Base-by-base conservation (phyloP, 2,888 invertebrate species). In the Pseudococcus viburni region DNA sequence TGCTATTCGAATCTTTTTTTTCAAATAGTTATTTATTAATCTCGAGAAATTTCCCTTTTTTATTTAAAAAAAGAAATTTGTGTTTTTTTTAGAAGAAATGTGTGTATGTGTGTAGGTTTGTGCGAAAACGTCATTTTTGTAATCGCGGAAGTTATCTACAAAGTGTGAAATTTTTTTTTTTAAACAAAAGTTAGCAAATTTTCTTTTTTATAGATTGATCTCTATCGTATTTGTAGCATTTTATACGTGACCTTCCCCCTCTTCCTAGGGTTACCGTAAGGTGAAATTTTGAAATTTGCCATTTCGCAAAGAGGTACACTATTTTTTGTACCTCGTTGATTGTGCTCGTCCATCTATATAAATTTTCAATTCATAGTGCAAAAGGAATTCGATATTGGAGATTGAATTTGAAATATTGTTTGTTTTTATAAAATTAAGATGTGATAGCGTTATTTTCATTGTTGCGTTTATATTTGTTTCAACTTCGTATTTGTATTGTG, bases 381-480 rank as follows among this genome's bases (percentile, higher is more conserved):
- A 80, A 80, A 42, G 42, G 33, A 80, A 42, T 80, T 80, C n/a
- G 80, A 80, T 39, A 73, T 73, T 73, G 80, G 8, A 80, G 39
- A 42, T 80, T 80, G 80, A 80, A 80, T 80, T 80, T 80, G 42
- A 42, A 42, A 42, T 19, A 80, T 80, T 80, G 42, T 80, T 80
- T 80, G 80, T 80, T 80, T 80, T 80, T 80, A 80, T 80, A 33
- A 39, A 42, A 80, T 80, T 80, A 80, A 80, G 80, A 80, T 80
- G 80, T 80, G 80, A 80, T 80, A 80, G 80, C 80, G 42, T 80
- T 80, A 80, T 80, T 80, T 80, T 80, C 42, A 80, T 80, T 80
- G 80, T 80, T 80, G 80, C 80, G 80, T 80, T 80, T 80, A 42
- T 80, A 80, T 42, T 80, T 80, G 80, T 80, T 80, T 80, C 19